These are phyloP conservation scores for Dolichotis patagonum DNA, from an alignment of 2,113 vertebrate species.

Conservation along the genomic window DNA sequence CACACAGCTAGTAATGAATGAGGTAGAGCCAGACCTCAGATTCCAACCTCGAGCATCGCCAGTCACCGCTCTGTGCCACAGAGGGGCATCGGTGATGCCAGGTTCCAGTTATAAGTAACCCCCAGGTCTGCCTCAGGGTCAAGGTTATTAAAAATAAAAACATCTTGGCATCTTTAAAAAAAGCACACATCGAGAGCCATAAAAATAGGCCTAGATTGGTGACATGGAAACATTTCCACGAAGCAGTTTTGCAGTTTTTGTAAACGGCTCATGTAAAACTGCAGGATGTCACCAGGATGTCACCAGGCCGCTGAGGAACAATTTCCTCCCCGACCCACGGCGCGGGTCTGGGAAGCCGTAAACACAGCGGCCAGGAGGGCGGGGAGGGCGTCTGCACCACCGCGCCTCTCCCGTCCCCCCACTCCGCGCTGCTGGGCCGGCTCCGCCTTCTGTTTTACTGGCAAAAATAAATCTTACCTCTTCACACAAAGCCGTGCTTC, in stretches of 20 bases:
- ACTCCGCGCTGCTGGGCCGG: neutral
- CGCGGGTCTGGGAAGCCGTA: constrained; percentile 3
- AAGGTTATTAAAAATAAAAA: constrained; percentile 45
- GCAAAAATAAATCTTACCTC: constrained; percentile 62
- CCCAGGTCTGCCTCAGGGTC: neutral
- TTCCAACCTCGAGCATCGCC: neutral
- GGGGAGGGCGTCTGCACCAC: neutral
- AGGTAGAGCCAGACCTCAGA: neutral
- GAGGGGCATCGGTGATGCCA: accelerated
- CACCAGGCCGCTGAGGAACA: neutral
- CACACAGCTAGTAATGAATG: neutral
- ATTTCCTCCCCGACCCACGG: constrained; percentile 44
- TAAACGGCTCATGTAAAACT: neutral
- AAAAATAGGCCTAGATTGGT: neutral
- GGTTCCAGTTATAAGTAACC: neutral
- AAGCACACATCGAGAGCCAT: neutral
- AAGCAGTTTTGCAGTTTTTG: neutral
- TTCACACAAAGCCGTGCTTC: constrained; percentile 38
- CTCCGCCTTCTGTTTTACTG: neutral
- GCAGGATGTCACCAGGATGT: constrained; percentile 30
- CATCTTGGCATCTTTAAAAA: constrained; percentile 15
- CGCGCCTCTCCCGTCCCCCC: neutral
- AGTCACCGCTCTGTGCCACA: neutral
- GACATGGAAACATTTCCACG: neutral
- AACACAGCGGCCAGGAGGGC: neutral